These are phyloP conservation scores for Dryobotodes eremita DNA, from an alignment of 2,888 invertebrate species.

Conservation along the genomic window DNA sequence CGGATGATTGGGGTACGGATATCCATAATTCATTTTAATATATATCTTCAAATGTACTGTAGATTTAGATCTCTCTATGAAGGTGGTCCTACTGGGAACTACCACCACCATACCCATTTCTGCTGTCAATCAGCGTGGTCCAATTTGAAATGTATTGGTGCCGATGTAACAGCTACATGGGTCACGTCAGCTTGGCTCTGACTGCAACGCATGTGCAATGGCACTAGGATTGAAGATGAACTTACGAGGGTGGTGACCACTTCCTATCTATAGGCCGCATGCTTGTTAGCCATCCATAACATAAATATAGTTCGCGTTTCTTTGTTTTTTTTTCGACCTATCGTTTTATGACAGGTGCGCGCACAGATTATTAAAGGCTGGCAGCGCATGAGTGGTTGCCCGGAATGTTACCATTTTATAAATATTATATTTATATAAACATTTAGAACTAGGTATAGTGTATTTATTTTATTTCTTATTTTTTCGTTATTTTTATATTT, in stretches of 20 bases:
- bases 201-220: neutral
- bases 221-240: neutral
- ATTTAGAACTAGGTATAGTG: too few relatives aligned
- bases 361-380: too few relatives aligned
- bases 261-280: neutral
- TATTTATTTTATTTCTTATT: too few relatives aligned
- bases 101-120: neutral
- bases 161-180: neutral
- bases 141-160: neutral
- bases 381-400: too few relatives aligned
- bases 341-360: too few relatives aligned
- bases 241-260: neutral
- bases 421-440: too few relatives aligned
- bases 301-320: too few relatives aligned
- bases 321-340: too few relatives aligned
- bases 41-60: too few relatives aligned
- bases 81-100: neutral
- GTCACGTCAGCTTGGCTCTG: neutral
- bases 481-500: too few relatives aligned
- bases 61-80: neutral
- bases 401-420: too few relatives aligned
- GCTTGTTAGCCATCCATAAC: neutral
- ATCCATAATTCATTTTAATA: too few relatives aligned
- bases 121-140: neutral
- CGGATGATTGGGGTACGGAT: slow-evolving; percentile 89